Percentiles rank a stretch among this genome's conserved stretches.
Conservation (phyloP, 2,797 vertebrate genomes). For the Cuniculus paca region DNA sequence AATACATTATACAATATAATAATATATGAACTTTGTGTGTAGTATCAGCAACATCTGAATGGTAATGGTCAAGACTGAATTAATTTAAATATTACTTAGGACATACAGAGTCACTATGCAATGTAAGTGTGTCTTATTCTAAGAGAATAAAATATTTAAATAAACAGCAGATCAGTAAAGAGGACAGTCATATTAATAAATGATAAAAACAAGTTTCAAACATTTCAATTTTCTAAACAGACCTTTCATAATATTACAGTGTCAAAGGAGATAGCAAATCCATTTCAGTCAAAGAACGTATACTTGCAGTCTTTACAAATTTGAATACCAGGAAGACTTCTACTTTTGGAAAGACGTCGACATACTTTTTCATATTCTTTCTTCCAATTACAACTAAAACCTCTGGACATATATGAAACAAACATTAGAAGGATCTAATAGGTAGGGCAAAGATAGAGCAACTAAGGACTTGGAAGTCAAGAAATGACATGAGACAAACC, state of each 20-base stretch:
- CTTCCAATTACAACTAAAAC: not conserved
- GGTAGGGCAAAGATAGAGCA: not conserved
- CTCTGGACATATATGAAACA: not conserved
- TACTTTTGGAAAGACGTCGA: not conserved
- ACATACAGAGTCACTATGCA: not conserved
- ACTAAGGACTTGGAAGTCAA: not conserved
- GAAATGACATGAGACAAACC: not conserved
- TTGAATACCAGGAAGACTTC: not conserved
- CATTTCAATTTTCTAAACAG: conserved; percentile 26
- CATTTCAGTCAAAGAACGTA: not conserved
- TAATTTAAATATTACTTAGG: not conserved
- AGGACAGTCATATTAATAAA: not conserved
- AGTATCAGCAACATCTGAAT: not conserved
- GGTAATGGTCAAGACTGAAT: not conserved
- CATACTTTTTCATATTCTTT: not conserved
- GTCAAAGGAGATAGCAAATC: not conserved
- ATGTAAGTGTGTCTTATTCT: not conserved
- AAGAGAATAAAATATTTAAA: conserved; percentile 6
- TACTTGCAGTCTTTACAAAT: not conserved
- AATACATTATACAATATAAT: not conserved
- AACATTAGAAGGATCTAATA: not conserved
- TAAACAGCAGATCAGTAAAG: not conserved
- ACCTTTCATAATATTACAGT: not conserved
- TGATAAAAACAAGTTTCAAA: not conserved
- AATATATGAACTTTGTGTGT: not conserved